These are phyloP conservation scores for Eupithecia abbreviata DNA, from an alignment of 2,888 invertebrate genomes.

Conservation along the genomic window DNA sequence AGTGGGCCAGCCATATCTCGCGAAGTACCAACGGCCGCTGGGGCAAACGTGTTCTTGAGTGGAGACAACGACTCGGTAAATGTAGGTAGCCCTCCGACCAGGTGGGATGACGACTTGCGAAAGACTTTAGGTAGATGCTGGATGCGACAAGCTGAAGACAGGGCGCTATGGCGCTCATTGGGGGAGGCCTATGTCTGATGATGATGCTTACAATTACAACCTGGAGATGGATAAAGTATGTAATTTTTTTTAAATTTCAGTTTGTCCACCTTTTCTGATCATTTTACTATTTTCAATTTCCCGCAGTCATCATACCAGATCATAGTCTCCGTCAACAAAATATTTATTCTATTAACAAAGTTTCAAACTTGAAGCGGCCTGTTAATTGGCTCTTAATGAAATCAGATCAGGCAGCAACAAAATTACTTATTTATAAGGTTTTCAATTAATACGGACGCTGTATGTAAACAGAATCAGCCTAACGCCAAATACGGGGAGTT, in stretches of 20 bases:
- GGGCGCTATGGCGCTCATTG: no score
- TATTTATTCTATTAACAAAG: not conserved
- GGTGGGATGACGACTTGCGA: no score
- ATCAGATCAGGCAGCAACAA: slow-evolving; percentile 5
- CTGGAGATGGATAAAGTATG: no score
- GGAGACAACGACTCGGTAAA: no score
- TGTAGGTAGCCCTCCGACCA: no score
- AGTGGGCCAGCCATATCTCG: no score
- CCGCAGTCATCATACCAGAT: not conserved
- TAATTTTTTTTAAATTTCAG: not conserved
- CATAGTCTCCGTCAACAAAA: not conserved
- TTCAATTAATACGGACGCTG: slow-evolving; percentile 1
- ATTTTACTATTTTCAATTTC: not conserved
- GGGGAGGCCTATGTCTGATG: no score
- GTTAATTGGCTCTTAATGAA: slow-evolving; percentile 8
- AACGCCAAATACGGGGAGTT: not conserved
- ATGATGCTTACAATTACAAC: no score
- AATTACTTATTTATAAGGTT: slow-evolving; percentile 1
- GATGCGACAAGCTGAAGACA: no score
- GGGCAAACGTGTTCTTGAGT: no score
- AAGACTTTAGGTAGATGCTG: no score
- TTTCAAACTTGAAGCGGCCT: slow-evolving; percentile 2
- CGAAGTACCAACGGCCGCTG: no score
- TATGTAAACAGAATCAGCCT: not conserved
- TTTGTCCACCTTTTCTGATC: not conserved